Base-by-base conservation (phyloP, 1,140 invertebrate genomes). In the Arion vulgaris region DNA sequence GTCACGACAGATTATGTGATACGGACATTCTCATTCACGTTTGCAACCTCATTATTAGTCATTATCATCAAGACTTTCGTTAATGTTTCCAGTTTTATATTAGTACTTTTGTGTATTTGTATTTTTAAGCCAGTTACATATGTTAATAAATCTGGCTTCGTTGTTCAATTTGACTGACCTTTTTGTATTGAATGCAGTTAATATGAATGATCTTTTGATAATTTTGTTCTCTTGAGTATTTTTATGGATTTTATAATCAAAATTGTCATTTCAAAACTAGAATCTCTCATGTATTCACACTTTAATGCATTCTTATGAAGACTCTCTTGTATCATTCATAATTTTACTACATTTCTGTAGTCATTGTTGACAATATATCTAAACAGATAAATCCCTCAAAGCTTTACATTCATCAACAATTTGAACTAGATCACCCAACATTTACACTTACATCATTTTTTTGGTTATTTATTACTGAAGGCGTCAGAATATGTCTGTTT, bases 141-240 rank as follows among this genome's bases (percentile, higher is more conserved):
- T 81, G 45, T 72, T 51, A 72, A 41, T n/a, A 69, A 71, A 45
- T 41, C 78, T 71, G 68, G 45, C 66, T 80, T 51, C 34, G n/a
- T 57, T 34, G n/a, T n/a, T n/a, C n/a, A 32, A 28, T 66, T 66
- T 23, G 19, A 57, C 11, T 5, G 62, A 17, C 17, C 62, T 7
- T 9, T 66, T 66, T 66, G n/a, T 7, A 32, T 66, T 66, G 28
- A 32, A 17, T 66, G n/a, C 19, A 32, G 62, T 7, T 32, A 7
- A 7, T 32, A 32, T 66, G 62, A 62, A 66, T 32, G 62, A 66
- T 7, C 5, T 66, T 28, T 0, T 66, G 62, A 66, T 32, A 66
- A 2, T 32, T 28, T 32, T 32, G 19, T 9, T 28, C 32, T 32
- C 5, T 7, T 32, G 28, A 7, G 9, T 34, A 13, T 32, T 66